Evolutionary conservation across 2,113 vertebrate genomes (phyloP).

Genomic region (Hydrolagus affinis): DNA sequence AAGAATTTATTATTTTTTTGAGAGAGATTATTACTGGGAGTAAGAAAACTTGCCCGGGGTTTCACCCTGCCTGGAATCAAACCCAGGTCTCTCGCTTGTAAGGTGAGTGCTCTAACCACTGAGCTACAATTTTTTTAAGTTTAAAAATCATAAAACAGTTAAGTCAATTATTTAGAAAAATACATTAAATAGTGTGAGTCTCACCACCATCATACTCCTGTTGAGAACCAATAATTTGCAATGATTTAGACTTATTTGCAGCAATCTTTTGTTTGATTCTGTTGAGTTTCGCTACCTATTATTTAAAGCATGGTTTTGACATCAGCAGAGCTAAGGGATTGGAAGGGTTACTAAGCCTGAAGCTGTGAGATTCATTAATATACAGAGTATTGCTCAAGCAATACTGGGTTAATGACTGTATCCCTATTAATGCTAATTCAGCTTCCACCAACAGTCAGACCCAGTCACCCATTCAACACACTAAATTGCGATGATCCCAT

Average conservation of each 20-base stretch:
- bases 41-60: too few species aligned
- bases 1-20: too few species aligned
- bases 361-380: background rate
- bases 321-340: background rate
- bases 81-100: too few species aligned
- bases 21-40: too few species aligned
- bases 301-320: background rate
- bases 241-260: background rate
- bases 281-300: background rate
- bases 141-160: background rate
- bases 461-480: background rate
- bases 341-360: background rate
- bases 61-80: too few species aligned
- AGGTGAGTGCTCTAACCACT: too few species aligned
- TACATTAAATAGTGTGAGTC: background rate
- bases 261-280: background rate
- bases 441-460: background rate
- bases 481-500: background rate
- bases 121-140: too few species aligned
- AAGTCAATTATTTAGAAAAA: background rate
- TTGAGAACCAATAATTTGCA: background rate
- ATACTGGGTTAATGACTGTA: background rate
- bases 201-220: background rate
- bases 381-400: background rate
- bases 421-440: background rate